Base-by-base conservation (phyloP, 2,888 invertebrate species). In the Drosophila formosana region DNA sequence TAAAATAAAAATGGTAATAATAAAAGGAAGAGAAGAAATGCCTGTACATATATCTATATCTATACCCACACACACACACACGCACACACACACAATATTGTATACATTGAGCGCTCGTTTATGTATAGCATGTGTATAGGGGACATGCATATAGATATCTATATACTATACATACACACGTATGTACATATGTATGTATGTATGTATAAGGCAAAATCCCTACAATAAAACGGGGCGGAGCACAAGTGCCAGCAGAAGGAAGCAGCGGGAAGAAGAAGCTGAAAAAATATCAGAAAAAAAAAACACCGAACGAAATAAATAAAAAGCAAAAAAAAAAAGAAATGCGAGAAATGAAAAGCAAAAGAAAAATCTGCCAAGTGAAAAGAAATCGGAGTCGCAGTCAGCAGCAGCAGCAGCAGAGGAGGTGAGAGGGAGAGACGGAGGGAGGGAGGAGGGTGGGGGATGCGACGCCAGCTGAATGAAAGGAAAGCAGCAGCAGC, bases 181-280 rank as follows among this genome's bases (percentile, higher is more conserved):
- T 11, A 50, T 13, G 26, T 28, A 41, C 11, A 18, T 41, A 39
- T 26, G 23, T 51, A 18, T 60, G 30, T 46, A 55, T 70, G 37
- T 51, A 63, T 67, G 65, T 84, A 85, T 73, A 66, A 76, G 71
- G 84, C 70, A 72, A 77, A 89, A 88, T 82, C 86, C 89, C 89
- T 88, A 88, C 83, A 89, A 88, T 86, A 89, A 84, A 89, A 84
- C 61, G 83, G 89, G 84, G 89, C 89, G 89, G 89, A 84, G 90
- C 89, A 88, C 84, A 82, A 89, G 89, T 86, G 75, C 75, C 60
- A 78, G 79, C 39, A 41, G 18, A 41, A 41, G 39, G 39, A 39
- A 39, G 39, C 56, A 78, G 45, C 39, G 45, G 32, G 61, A 47
- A 53, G 41, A 58, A 55, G 43, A 30, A 61, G 34, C 56, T 39